Evolutionary conservation across 1,140 invertebrate species (phyloP), one percentile per base, ranked within the genome.

Genomic region (Drosophila azteca): DNA sequence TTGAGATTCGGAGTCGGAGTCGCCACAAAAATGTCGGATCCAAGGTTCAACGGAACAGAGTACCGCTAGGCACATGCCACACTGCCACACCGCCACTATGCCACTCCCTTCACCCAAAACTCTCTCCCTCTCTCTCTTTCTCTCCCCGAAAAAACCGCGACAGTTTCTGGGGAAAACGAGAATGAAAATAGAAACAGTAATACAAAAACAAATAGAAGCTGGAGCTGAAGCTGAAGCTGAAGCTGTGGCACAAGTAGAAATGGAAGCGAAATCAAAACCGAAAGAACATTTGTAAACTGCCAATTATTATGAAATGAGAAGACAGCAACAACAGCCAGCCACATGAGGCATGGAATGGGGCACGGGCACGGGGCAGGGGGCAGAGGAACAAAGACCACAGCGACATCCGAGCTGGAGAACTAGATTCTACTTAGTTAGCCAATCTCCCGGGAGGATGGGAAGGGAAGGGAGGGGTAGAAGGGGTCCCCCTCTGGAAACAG

Each of bases 241-340:
- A n/a, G 17, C 17, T 1, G 17, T 20, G 17, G 17, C 17, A 35
- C 44, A 58, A 61, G 22, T 75, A 54, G 54, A 65, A 85, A 58
- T 77, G 51, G 77, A 67, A 80, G 73, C 64, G 62, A 85, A 84
- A 85, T 84, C 81, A 84, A 84, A 80, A 80, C 73, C 77, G 26
- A 84, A 84, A 80, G 77, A 81, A 85, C 78, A 87, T 87, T 87
- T 81, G 82, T 87, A 87, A 87, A 85, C 82, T 87, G 82, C 82
- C 82, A 87, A 87, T 87, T 87, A 85, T 87, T 87, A 87, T 87
- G 82, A 87, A 87, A 87, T 71, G 70, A 68, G 54, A 44, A 87
- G 82, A 87, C 82, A 78, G 75, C 59, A 75, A 67, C 72, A 68
- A 41, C 66, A 61, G 11, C 11, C 4, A 11, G 50, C 53, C 57